Evolutionary conservation across 2,113 vertebrate species (phyloP), one percentile per base, ranked within the genome.

Genomic region (Petrocephalus microphthalmus): DNA sequence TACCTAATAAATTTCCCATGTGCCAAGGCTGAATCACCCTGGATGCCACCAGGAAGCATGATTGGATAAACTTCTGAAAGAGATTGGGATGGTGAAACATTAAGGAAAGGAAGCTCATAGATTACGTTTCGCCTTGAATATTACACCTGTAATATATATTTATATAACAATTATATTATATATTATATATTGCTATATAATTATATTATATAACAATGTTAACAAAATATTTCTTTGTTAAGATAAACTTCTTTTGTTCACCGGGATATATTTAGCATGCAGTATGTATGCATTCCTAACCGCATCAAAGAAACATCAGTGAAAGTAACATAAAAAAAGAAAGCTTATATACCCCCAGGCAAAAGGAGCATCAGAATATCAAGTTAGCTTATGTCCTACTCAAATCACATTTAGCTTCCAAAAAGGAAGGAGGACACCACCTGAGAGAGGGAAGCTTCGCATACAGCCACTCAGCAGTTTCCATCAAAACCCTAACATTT

Each of bases 351-450:
- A 86, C 85, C 52, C 33, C 7, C 53, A 86, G 29, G 54, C 54
- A 86, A 53, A 86, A 53, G 85, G 60, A 22, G 85, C 37, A 45
- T 56, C 54, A 33, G 33, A 57, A 86, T 86, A 86, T 86, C 85
- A 86, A 53, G 85, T 60, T 57, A 45, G 54, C 20, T 86, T 86
- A 57, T 86, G 85, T 86, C 45, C 47, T 33, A 42, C 47, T 57
- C 85, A 57, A 57, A 56, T 51, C 47, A 53, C 83, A 85, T 85
- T 85, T 85, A 53, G 83, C 83, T 85, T 51, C n/a, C 83, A 85
- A 85, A 85, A 83, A 85, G 45, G n/a, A 49, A n/a, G 8, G 33
- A 85, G 0, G 51, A 53, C 49, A 53, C 13, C n/a, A 33, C 51
- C 83, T 52, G 83, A 52, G 53, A 85, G 33, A 47, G 78, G 22